Evolutionary conservation across 2,888 invertebrate species (phyloP), one percentile per base, ranked within the genome.

Genomic region (Itoplectis maculator): DNA sequence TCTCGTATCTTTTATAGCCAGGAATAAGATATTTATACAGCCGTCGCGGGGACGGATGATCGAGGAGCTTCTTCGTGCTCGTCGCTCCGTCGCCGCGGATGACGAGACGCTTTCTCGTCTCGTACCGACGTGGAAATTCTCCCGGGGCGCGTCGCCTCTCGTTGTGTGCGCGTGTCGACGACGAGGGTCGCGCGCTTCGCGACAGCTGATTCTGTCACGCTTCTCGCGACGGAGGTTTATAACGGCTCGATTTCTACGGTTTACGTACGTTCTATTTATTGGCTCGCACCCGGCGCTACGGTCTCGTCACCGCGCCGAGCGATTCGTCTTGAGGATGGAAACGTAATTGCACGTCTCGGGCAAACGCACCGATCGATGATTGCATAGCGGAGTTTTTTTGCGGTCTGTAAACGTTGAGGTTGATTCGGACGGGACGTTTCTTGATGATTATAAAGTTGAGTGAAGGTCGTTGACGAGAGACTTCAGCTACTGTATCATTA

Each of bases 1-100:
- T 29, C 63, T 68, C 82, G 89, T 90, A 91, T 91, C 91, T 90
- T 89, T 91, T 90, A 91, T 91, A 87, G 88, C 86, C 89, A 90
- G 89, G 88, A 89, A 89, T 87, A 87, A 88, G 90, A 91, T 92
- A 91, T 92, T 92, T 92, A 91, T 91, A 90, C 91, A 92, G 91
- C 89, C 91, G 90, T 90, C 90, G 88, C 84, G 83, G 72, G 72
- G 75, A 70, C 84, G 86, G 88, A 91, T 92, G 91, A 92, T 92
- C 90, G 90, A 92, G 89, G 89, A 90, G 90, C 72, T 79, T 76
- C 84, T 79, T 72, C 81, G 65, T 68, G 61, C 79, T 20, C 35
- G 61, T 37, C 88, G 87, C 87, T 84, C 85, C 81, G 86, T 89
- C 88, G 88, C 86, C 84, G 80, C 86, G 85, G 83, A 90, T 91